Percentiles rank a stretch among this genome's conserved stretches.
Evolutionary conservation across 1,140 invertebrate genomes (phyloP).

Genomic region (Oryctes rhinoceros): DNA sequence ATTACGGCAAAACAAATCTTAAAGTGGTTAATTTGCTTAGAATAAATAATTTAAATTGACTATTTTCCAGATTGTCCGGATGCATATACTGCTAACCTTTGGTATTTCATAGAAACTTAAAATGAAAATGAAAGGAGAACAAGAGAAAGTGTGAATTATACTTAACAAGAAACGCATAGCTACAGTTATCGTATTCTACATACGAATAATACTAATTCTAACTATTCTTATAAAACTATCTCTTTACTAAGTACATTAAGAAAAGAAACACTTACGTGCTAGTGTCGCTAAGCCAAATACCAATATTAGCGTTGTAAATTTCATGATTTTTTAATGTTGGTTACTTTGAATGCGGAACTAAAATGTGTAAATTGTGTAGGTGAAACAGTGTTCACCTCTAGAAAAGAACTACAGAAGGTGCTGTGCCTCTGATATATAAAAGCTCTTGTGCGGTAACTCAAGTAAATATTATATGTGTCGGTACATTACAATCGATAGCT

Average conservation of each 20-base stretch:
- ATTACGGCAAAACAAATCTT: neutral
- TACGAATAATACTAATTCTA: neutral
- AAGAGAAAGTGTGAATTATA: slow-evolving; percentile 23
- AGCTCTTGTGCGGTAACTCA: slow-evolving; percentile 29
- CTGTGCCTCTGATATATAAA: slow-evolving; percentile 25
- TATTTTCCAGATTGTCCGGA: neutral
- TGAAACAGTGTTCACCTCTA: slow-evolving; percentile 36
- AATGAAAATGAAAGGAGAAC: slow-evolving; percentile 12
- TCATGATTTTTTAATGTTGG: slow-evolving; percentile 26
- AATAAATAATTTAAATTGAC: neutral
- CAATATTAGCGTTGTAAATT: neutral
- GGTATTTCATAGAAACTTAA: neutral
- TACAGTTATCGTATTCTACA: neutral
- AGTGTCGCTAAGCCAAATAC: slow-evolving; percentile 13
- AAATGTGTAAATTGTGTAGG: slow-evolving; percentile 21
- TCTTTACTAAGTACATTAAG: neutral
- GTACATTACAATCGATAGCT: neutral
- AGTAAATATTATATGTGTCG: slow-evolving; percentile 17
- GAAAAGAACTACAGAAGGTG: slow-evolving; percentile 34
- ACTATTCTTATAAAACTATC: neutral
- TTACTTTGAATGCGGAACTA: slow-evolving; percentile 20
- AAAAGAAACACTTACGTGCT: slow-evolving; percentile 34
- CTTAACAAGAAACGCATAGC: neutral
- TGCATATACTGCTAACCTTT: neutral
- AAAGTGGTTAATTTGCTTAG: neutral